Base-by-base conservation (phyloP, 2,797 vertebrate species). In the Salmo trutta region DNA sequence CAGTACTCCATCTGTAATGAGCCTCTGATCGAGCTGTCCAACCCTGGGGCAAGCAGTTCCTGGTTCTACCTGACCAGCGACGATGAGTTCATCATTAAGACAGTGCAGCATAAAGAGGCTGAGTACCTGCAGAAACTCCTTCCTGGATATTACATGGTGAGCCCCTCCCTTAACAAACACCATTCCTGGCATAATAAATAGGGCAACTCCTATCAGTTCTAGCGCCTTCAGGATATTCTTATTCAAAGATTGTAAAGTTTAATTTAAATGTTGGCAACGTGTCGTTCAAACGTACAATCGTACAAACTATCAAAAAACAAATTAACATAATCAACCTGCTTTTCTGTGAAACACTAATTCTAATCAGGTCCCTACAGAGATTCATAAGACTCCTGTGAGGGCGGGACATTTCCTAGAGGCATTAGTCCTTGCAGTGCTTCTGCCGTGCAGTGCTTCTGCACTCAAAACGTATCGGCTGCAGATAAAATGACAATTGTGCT, bases 11-110 rank as follows among this genome's bases (percentile, higher is more conserved):
- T 99, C 85, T 98, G 97, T 86, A 96, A 96, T 2, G 97, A 99
- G 71, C 97, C 98, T 53, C 93, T 99, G 82, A 98, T 99, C 79
- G 97, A 99, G 87, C 91, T 99, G 79, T 95, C 96, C 79, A 99
- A 99, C 86, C 97, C 98, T 0, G 98, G 98, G 0, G 97, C 97
- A 81, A 99, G 98, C 87, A 97, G 98, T 41, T 99, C 97, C 71
- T 95, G 97, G 92, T 99, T 99, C 93, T 99, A 98, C 90, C 93
- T 99, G 79, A 98, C 98, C 85, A 97, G 97, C 1, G 97, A 96
- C 36, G 98, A 99, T 0, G 97, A 98, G 87, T 99, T 99, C 88
- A 98, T 99, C 85, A 98, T 99, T 83, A 99, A 99, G 93, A 99
- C 98, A 0, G 97, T 99, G 86, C 96, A 98, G 89, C 96, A 95